Conservation (phyloP, 2,797 vertebrate species). For the Podargus strigoides region DNA sequence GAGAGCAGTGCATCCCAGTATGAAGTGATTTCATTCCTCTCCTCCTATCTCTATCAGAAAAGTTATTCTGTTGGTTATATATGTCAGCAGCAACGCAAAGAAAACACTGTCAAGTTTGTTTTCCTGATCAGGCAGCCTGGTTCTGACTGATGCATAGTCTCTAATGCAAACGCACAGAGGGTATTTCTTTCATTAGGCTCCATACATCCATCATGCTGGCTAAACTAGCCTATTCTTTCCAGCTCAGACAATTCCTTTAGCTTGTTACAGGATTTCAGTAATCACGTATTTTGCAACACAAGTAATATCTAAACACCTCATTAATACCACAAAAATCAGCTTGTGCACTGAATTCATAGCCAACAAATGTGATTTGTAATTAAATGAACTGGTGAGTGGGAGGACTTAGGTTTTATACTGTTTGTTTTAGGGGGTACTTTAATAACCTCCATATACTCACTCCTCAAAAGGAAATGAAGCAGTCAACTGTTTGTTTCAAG, state of each 20-base stretch:
- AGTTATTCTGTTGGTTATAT: not conserved
- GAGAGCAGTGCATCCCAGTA: not conserved
- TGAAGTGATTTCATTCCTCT: not conserved
- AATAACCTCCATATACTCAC: not conserved
- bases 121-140: not conserved
- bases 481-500: fast-evolving
- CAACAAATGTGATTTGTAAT: not conserved
- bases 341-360: not conserved
- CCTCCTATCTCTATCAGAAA: not conserved
- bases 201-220: not conserved
- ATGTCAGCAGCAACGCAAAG: not conserved
- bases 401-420: not conserved
- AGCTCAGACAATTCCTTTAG: not conserved
- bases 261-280: not conserved
- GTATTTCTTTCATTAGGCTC: not conserved
- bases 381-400: not conserved
- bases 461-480: not conserved
- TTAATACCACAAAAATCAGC: not conserved
- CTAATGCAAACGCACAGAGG: not conserved
- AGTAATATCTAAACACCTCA: not conserved
- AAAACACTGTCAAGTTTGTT: not conserved
- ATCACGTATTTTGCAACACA: not conserved
- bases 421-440: not conserved
- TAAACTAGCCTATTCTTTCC: not conserved
- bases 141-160: not conserved